Evolutionary conservation across 2,113 vertebrate genomes (phyloP), one percentile per base, ranked within the genome.

Genomic region (Thunnus maccoyii): DNA sequence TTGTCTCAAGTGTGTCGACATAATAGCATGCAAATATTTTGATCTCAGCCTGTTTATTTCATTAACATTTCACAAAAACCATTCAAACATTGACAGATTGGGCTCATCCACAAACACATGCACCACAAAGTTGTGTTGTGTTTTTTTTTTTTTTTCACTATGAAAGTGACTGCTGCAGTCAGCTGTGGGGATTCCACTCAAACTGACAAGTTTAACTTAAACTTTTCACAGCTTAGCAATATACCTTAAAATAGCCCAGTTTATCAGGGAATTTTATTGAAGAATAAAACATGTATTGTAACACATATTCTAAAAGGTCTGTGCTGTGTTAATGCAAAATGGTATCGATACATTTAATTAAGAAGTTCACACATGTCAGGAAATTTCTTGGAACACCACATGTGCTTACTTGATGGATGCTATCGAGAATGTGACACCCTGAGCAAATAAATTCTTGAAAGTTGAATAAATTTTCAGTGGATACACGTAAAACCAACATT

Each of bases 71-170:
- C 68, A 80, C 72, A 70, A 44, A 4, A 79, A 20, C 0, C 20
- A 30, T 22, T 84, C 80, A 73, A 60, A 82, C 74, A 55, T 36
- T 85, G 86, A 85, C 86, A 89, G 90, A 85, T 89, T 78, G 87
- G 61, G 81, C 78, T 80, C 83, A 86, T 57, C 73, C 22, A 18
- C 68, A 61, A 84, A 78, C 64, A 71, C 25, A 64, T 6, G 51
- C 46, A 15, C 32, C n/a, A 41, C 76, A 71, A 41, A 72, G 75
- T 63, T 75, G 51, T 55, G 63, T 17, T 73, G 22, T 48, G 25
- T 54, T 70, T 79, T 41, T 30, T 30, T 30, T 30, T 30, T 30
- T 30, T 30, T 66, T 50, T 52, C 18, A 25, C 22, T 44, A 47
- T 69, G 52, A 76, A 72, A 83, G 78, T 47, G 61, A 50, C 61